Evolutionary conservation across 2,113 vertebrate species (phyloP), one percentile per base, ranked within the genome.

Genomic region (Vireo altiloquus): DNA sequence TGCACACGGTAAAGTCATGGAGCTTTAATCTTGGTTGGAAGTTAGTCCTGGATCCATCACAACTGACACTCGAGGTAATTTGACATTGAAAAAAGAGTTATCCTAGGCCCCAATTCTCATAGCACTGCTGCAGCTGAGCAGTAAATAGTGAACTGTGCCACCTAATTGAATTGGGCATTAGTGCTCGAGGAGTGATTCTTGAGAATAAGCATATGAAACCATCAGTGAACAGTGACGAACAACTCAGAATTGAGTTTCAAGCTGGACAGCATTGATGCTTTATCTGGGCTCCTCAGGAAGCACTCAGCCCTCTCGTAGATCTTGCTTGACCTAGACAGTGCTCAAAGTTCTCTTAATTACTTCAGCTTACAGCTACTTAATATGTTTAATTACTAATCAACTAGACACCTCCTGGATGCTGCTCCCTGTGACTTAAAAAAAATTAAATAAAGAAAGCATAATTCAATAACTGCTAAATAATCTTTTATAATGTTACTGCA

Each of bases 311-410:
- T 84, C 63, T 65, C 70, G 53, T 65, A 61, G 49, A 82, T 70
- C 63, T 39, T 46, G 28, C 52, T 93, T 91, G 42, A 53, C 30
- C 27, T 65, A 96, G 91, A 72, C 91, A 95, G 56, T 82, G 19
- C 42, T 88, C 77, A 91, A 89, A 82, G 20, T 95, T 97, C 92
- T 90, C 70, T 87, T 92, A 71, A 94, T 97, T 88, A 91, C 90
- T 95, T 82, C 63, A 94, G 80, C 79, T 96, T 94, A 83, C 80
- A 82, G 93, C 59, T 92, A 91, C 66, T 93, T 97, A 91, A 97
- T 94, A 90, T 24, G 28, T 81, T 95, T 96, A 97, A 97, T 98
- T 97, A 97, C 95, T 96, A 91, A 97, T 96, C 93, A 97, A 87
- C 90, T 70, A 97, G 88, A 97, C 44, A 96, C 74, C 90, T 96